Conservation (phyloP, 1,140 invertebrate species). For the Drosophila lacteicornis region DNA sequence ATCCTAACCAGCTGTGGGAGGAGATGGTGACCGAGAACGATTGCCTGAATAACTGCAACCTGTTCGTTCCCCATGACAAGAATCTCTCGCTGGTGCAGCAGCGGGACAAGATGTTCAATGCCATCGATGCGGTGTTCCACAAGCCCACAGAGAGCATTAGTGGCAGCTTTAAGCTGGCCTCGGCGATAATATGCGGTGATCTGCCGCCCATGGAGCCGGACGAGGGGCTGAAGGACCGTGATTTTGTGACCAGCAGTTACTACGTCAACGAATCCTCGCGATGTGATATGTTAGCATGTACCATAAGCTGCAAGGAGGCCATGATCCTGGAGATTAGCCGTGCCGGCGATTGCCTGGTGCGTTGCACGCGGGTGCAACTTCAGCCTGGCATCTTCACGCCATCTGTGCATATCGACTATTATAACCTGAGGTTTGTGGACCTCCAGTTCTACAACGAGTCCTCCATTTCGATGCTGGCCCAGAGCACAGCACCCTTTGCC, state of each 20-base stretch:
- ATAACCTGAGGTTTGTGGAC: slow-evolving; percentile 78
- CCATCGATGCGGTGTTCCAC: slow-evolving; percentile 90
- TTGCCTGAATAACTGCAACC: slow-evolving; percentile 88
- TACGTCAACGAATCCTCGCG: slow-evolving; percentile 56
- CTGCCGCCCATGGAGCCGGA: slow-evolving; percentile 58
- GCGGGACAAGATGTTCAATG: slow-evolving; percentile 89
- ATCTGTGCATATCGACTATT: slow-evolving; percentile 57
- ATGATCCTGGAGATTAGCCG: slow-evolving; percentile 73
- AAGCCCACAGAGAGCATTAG: slow-evolving; percentile 88
- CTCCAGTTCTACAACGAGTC: slow-evolving; percentile 92
- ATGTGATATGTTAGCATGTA: slow-evolving; percentile 69
- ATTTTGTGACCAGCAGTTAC: slow-evolving; percentile 81
- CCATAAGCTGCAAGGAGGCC: slow-evolving; percentile 63
- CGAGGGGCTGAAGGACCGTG: slow-evolving; percentile 40
- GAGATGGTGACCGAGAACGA: slow-evolving; percentile 90
- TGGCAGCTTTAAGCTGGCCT: slow-evolving; percentile 87
- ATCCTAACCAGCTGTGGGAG: slow-evolving; percentile 91
- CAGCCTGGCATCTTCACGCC: slow-evolving; percentile 80
- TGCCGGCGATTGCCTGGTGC: slow-evolving; percentile 46
- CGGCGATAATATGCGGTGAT: slow-evolving; percentile 85
- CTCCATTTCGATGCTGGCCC: slow-evolving; percentile 90
- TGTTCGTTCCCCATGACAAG: slow-evolving; percentile 91
- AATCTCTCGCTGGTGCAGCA: slow-evolving; percentile 93
- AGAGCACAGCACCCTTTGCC: slow-evolving; percentile 85
- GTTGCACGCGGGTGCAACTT: slow-evolving; percentile 66